A percentile compares a stretch with the other conserved stretches of the same genome.
These are phyloP conservation scores for Cotesia congregata DNA, from an alignment of 2,888 invertebrate genomes.

Conservation along the genomic window DNA sequence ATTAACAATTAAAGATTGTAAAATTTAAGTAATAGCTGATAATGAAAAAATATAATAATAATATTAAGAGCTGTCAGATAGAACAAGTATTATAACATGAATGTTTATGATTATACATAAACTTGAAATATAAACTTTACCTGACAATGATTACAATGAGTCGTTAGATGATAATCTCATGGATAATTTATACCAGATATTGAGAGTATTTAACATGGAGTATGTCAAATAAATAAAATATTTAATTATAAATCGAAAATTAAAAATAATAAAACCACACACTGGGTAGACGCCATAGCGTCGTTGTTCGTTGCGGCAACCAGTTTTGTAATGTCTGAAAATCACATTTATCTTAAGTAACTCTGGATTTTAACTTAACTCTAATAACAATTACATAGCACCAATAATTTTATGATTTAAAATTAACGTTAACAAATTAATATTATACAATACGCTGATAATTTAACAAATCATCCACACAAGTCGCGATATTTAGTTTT, in stretches of 20 bases:
- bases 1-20: constrained; percentile 42
- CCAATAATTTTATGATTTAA: neutral
- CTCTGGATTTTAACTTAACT: constrained; percentile 22
- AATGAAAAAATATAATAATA: constrained; percentile 52
- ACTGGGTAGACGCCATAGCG: constrained; percentile 66
- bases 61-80: constrained; percentile 8
- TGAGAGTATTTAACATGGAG: neutral
- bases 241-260: constrained; percentile 28
- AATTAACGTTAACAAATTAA: neutral
- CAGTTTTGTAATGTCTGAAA: constrained; percentile 39
- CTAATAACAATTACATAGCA: constrained; percentile 12
- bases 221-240: constrained; percentile 1
- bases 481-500: constrained; percentile 49
- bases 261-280: constrained; percentile 52
- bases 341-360: constrained; percentile 19
- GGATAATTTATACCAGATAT: neutral
- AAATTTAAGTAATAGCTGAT: constrained; percentile 58
- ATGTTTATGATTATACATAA: neutral
- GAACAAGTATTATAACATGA: neutral
- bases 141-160: neutral
- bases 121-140: neutral
- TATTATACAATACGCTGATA: constrained; percentile 14
- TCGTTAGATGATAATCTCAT: neutral
- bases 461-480: constrained; percentile 51
- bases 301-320: constrained; percentile 58